A percentile compares a stretch with the other conserved stretches of the same genome.
phyloP scores from a whole-genome alignment of 2,888 invertebrate genomes.

The Cephonodes hylas region DNA sequence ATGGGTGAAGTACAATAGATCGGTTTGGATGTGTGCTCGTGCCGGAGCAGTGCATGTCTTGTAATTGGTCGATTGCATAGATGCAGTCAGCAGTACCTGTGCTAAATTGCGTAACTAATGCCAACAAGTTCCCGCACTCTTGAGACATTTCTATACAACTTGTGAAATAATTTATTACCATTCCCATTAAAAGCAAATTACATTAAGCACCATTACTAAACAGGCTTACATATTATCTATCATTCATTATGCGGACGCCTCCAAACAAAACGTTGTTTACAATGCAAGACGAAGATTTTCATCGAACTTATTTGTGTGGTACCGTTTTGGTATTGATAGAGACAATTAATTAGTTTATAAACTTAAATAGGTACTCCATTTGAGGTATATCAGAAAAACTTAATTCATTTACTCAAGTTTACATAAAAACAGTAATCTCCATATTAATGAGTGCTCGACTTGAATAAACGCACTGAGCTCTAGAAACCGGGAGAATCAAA shows the following conservation, averaged over 20 bases:
- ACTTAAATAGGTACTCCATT: neutral
- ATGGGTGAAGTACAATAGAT: neutral
- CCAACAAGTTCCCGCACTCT: neutral
- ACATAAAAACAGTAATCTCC: neutral
- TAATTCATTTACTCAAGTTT: neutral
- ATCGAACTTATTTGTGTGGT: neutral
- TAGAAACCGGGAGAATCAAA: neutral
- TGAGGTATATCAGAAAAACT: neutral
- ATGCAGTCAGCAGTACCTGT: constrained; percentile 5
- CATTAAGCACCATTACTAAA: neutral
- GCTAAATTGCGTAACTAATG: constrained; percentile 14
- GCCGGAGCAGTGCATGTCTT: constrained; percentile 15
- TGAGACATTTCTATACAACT: constrained; percentile 8
- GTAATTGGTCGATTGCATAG: constrained; percentile 16
- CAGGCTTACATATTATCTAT: neutral
- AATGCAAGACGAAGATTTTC: constrained; percentile 6
- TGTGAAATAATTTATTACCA: neutral
- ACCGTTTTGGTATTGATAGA: too few relatives aligned
- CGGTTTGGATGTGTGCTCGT: constrained; percentile 3
- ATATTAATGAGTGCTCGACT: neutral
- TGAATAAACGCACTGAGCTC: neutral
- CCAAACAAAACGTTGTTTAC: constrained; percentile 15
- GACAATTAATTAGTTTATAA: neutral
- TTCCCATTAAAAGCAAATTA: neutral
- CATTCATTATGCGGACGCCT: too few relatives aligned